phyloP scores from a whole-genome alignment of 2,888 invertebrate genomes.

The Lithophane leautieri region DNA sequence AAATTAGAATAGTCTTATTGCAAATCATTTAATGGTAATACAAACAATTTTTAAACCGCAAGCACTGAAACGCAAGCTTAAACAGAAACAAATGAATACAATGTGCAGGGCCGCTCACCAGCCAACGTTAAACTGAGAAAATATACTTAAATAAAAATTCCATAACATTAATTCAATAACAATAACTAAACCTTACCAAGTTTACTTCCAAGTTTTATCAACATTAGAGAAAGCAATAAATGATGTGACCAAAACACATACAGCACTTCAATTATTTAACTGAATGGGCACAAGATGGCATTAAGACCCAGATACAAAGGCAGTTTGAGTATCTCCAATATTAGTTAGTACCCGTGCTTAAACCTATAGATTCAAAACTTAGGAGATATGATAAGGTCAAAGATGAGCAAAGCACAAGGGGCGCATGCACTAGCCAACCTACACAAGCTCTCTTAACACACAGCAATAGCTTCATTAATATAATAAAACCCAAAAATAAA shows the following conservation, averaged over 20 bases:
- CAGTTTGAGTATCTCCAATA: neutral
- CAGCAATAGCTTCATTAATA: neutral
- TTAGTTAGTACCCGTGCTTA: neutral
- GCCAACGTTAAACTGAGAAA: neutral
- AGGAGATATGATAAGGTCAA: neutral
- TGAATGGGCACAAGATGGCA: neutral
- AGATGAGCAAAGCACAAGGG: neutral
- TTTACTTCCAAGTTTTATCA: slow-evolving; percentile 11
- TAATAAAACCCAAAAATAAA: neutral
- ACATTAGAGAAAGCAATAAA: neutral
- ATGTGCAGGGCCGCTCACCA: neutral
- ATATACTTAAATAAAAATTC: neutral
- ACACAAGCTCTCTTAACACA: neutral
- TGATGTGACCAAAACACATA: neutral
- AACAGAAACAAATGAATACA: neutral
- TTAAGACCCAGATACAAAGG: neutral
- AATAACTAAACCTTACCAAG: neutral
- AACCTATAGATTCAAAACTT: neutral
- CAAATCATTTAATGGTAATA: neutral
- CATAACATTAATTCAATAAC: neutral
- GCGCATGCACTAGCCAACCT: neutral
- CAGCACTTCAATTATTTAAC: neutral
- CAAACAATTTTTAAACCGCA: neutral
- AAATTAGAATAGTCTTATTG: neutral
- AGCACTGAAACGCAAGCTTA: neutral